Percentiles rank a stretch among this genome's conserved stretches.
Conservation (phyloP, 2,888 invertebrate species). For the Bugulina stolonifera region DNA sequence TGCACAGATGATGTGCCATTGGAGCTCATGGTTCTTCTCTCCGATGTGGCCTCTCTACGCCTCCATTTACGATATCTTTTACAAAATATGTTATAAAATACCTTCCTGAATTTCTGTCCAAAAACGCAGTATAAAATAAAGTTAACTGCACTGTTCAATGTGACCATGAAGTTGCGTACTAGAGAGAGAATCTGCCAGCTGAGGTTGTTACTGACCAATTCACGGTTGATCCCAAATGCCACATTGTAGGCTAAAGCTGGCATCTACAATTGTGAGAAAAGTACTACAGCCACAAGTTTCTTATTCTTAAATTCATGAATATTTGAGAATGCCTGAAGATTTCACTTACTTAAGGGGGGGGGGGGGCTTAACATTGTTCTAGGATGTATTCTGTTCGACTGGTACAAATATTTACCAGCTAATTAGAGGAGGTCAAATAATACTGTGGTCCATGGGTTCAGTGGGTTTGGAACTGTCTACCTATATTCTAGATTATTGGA, state of each 20-base stretch:
- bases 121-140: slow-evolving; percentile 97
- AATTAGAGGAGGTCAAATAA: too few relatives aligned
- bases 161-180: slow-evolving; percentile 74
- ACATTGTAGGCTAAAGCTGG: slow-evolving; percentile 59
- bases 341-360: too few relatives aligned
- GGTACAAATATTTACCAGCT: too few relatives aligned
- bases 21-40: neutral
- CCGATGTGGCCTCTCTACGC: neutral
- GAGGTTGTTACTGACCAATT: slow-evolving; percentile 54
- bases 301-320: too few relatives aligned
- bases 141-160: slow-evolving; percentile 93
- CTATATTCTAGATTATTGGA: too few relatives aligned
- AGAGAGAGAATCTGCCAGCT: slow-evolving; percentile 56
- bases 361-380: too few relatives aligned
- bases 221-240: slow-evolving; percentile 63
- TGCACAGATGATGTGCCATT: neutral
- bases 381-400: too few relatives aligned
- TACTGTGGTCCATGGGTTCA: too few relatives aligned
- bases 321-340: too few relatives aligned
- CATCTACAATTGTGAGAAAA: slow-evolving; percentile 53
- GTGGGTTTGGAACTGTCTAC: too few relatives aligned
- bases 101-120: slow-evolving; percentile 79
- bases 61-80: neutral
- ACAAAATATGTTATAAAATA: slow-evolving; percentile 47
- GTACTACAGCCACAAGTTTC: neutral